phyloP scores from a whole-genome alignment of 2,888 invertebrate genomes.

The Tetheella fluctuosa region DNA sequence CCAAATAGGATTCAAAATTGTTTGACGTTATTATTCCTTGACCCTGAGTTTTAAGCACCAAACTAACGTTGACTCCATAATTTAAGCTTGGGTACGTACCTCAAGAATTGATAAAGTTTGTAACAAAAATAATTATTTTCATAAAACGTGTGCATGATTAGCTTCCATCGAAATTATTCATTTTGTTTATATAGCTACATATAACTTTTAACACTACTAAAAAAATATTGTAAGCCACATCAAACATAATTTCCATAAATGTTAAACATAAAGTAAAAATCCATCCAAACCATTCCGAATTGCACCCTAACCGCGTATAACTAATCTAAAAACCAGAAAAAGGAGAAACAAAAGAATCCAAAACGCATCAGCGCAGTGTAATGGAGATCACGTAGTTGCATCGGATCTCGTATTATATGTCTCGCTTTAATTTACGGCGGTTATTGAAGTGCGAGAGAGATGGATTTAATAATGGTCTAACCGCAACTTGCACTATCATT shows the following conservation, averaged over 20 bases:
- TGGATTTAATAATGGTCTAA: slow-evolving; percentile 74
- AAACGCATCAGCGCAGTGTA: slow-evolving; percentile 73
- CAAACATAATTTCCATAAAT: slow-evolving; percentile 20
- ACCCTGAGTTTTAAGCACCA: background rate
- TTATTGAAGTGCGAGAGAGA: slow-evolving; percentile 67
- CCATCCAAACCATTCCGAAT: slow-evolving; percentile 42
- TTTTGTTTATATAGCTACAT: no score
- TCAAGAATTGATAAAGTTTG: no score
- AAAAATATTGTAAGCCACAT: background rate
- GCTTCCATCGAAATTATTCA: no score
- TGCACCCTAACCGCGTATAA: slow-evolving; percentile 61
- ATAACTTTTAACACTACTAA: no score
- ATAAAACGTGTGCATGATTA: no score
- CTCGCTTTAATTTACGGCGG: slow-evolving; percentile 68
- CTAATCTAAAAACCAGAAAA: slow-evolving; percentile 67
- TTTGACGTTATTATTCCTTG: slow-evolving; percentile 16
- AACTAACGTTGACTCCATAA: background rate
- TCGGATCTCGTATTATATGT: slow-evolving; percentile 67
- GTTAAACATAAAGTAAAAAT: slow-evolving; percentile 38
- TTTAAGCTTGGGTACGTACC: background rate
- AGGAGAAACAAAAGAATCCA: slow-evolving; percentile 70
- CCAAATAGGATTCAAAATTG: slow-evolving; percentile 27
- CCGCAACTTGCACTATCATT: slow-evolving; percentile 78
- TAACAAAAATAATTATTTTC: no score
- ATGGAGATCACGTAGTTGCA: slow-evolving; percentile 79